Evolutionary conservation across 2,888 invertebrate species (phyloP).

Genomic region (Trisateles emortualis): DNA sequence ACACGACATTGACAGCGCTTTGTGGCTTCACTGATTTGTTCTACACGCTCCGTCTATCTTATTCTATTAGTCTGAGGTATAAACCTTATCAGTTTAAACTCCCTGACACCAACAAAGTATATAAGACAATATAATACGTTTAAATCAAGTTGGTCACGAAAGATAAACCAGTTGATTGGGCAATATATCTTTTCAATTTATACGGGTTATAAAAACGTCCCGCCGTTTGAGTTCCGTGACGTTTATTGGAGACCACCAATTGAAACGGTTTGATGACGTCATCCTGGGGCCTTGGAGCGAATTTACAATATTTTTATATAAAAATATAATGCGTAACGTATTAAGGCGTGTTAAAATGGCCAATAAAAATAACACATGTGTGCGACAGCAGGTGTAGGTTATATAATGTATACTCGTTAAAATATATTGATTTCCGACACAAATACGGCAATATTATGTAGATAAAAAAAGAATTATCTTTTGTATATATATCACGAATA

Average conservation of each 20-base stretch:
- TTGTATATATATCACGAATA: too few relatives aligned
- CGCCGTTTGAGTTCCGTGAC: slow-evolving; percentile 46
- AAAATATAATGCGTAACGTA: slow-evolving; percentile 25
- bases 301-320: slow-evolving; percentile 14
- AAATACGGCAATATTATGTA: too few relatives aligned
- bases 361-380: slow-evolving; percentile 31
- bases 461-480: too few relatives aligned
- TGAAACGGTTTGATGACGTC: slow-evolving; percentile 47
- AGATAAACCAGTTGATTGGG: slow-evolving; percentile 53
- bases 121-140: slow-evolving; percentile 34
- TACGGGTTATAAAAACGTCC: slow-evolving; percentile 56
- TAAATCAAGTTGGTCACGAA: slow-evolving; percentile 47
- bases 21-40: too few relatives aligned
- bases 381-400: too few relatives aligned
- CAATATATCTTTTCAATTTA: slow-evolving; percentile 58
- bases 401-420: too few relatives aligned
- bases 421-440: too few relatives aligned
- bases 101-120: slow-evolving; percentile 21
- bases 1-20: too few relatives aligned
- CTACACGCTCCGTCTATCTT: too few relatives aligned
- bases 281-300: slow-evolving; percentile 32
- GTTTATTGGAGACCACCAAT: slow-evolving; percentile 46
- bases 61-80: too few relatives aligned
- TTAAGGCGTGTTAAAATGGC: slow-evolving; percentile 17
- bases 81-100: slow-evolving; percentile 22